A percentile compares a stretch with the other conserved stretches of the same genome.
phyloP scores from a whole-genome alignment of 2,888 invertebrate species.

The Hypomecis punctinalis region DNA sequence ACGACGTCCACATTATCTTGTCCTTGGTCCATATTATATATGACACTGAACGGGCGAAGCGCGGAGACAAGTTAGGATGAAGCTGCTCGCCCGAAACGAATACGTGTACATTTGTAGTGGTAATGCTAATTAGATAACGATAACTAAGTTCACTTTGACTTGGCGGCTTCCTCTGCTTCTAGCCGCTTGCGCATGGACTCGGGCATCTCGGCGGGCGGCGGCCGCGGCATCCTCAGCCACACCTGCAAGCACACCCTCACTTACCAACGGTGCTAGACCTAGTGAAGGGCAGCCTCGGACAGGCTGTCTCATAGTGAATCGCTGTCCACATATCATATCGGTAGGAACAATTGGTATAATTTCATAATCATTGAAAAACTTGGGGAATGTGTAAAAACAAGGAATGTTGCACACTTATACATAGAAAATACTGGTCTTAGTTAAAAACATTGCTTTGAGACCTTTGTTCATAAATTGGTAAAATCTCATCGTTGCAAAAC shows the following conservation, averaged over 20 bases:
- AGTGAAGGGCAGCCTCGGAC: not conserved
- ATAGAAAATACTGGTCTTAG: too few species aligned
- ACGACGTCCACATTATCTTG: constrained; percentile 2
- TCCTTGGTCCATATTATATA: not conserved
- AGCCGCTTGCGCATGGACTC: constrained; percentile 93
- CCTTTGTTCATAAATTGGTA: too few species aligned
- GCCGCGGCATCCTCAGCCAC: constrained; percentile 93
- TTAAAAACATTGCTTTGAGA: too few species aligned
- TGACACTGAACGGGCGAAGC: not conserved
- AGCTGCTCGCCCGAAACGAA: not conserved
- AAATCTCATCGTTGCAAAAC: too few species aligned
- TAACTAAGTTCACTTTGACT: constrained; percentile 62
- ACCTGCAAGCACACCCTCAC: constrained; percentile 68
- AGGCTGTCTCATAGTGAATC: constrained; percentile 53
- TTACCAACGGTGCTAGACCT: not conserved
- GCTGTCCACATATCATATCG: constrained; percentile 64
- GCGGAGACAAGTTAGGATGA: constrained; percentile 1
- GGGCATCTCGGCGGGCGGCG: constrained; percentile 98
- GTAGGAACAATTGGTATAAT: constrained; percentile 78
- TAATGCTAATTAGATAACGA: constrained; percentile 25
- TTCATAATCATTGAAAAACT: constrained; percentile 61
- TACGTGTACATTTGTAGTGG: constrained; percentile 21
- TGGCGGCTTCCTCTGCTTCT: constrained; percentile 73
- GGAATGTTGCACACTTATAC: too few species aligned
- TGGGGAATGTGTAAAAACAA: too few species aligned